Evolutionary conservation across 2,113 vertebrate genomes (phyloP), one percentile per base, ranked within the genome.

Genomic region (Pedetes capensis): DNA sequence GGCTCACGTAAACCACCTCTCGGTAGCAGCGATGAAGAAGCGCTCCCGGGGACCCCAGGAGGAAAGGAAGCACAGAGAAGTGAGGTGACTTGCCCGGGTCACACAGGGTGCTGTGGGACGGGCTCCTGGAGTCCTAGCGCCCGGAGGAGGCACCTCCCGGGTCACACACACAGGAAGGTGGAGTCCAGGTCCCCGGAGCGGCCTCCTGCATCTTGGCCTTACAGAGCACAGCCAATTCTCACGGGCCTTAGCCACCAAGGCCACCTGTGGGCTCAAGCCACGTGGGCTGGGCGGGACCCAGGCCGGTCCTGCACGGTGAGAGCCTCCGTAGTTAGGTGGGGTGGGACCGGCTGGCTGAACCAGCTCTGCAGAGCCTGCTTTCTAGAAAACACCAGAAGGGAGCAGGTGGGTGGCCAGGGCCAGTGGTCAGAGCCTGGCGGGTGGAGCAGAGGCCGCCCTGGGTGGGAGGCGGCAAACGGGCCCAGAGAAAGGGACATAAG

Each of bases 151-250:
- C 7, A 0, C 11, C 25, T 39, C 78, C 25, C 1, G 10, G n/a
- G 64, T 42, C 32, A 1, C 27, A 66, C 2, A 12, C n/a, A n/a
- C n/a, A n/a, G 2, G 16, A n/a, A 90, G 57, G 69, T 32, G 10
- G 44, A 4, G 5, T 68, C 32, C 0, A 0, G 72, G 39, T 12
- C 12, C 39, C 7, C n/a, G n/a, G n/a, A n/a, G n/a, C n/a, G n/a
- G n/a, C n/a, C n/a, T n/a, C 39, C 47, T 23, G 1, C 51, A 17
- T 44, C 82, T 66, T 27, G 9, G 72, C 4, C 20, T 71, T 11
- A 5, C n/a, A n/a, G n/a, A n/a, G 27, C 3, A 1, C 0, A 8
- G 42, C 75, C 14, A n/a, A n/a, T n/a, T n/a, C n/a, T n/a, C n/a
- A n/a, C n/a, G n/a, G n/a, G n/a, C 10, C n/a, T 18, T 72, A 39